phyloP scores from a whole-genome alignment of 1,140 invertebrate genomes.

The Anastatus disparis region DNA sequence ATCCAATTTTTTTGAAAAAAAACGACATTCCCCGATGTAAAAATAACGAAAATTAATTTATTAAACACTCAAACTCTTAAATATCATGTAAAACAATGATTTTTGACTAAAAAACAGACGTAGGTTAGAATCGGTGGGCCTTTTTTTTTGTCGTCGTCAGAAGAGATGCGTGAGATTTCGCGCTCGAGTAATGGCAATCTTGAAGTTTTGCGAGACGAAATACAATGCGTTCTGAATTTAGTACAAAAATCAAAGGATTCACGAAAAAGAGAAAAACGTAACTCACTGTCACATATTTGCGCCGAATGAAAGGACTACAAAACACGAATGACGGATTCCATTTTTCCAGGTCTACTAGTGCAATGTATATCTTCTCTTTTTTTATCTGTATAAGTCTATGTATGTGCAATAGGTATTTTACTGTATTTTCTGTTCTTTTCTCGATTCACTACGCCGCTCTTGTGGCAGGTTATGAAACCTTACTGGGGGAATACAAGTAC shows the following conservation, averaged over 20 bases:
- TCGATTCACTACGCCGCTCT: conserved; percentile 48
- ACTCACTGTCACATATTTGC: conserved; percentile 58
- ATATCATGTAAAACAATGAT: background rate
- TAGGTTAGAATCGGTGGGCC: conserved; percentile 30
- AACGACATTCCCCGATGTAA: background rate
- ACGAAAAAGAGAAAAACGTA: background rate
- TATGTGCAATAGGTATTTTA: too few species aligned
- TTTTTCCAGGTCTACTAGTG: conserved; percentile 17
- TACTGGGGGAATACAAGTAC: background rate
- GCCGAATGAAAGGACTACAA: conserved; percentile 46
- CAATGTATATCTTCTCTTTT: conserved; percentile 15
- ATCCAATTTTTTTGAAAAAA: background rate
- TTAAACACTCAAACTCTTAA: background rate
- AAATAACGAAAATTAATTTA: background rate
- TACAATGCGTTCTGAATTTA: background rate
- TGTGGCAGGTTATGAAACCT: conserved; percentile 36
- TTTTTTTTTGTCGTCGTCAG: too few species aligned
- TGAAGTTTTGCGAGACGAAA: background rate
- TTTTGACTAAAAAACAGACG: background rate
- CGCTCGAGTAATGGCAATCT: conserved; percentile 9
- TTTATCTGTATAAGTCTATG: background rate
- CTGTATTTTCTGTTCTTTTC: too few species aligned
- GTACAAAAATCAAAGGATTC: background rate
- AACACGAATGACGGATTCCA: conserved; percentile 47
- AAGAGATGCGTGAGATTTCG: conserved; percentile 7